Percentiles rank a stretch among this genome's conserved stretches.
Evolutionary conservation across 53 echinoderm and acorn worm species (phyloP).

Genomic region (Antedon mediterranea): DNA sequence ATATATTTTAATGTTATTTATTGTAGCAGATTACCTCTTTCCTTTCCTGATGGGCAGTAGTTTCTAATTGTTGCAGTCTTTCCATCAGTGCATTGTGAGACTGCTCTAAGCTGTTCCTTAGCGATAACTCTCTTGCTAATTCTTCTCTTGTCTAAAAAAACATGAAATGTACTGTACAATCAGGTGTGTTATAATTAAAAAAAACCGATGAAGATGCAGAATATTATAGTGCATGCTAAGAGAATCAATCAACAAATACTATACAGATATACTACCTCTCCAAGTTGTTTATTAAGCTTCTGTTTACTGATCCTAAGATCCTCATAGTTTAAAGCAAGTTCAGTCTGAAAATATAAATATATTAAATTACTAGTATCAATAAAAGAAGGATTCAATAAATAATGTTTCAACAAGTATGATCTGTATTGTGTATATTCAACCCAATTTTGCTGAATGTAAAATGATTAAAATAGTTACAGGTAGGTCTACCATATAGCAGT

Average conservation of each 20-base stretch:
- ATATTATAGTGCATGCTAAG: too few species aligned
- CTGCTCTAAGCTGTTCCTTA: conserved; percentile 65
- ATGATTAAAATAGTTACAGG: too few species aligned
- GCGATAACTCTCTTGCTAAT: conserved; percentile 49
- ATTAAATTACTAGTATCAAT: neutral
- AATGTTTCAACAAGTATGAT: too few species aligned
- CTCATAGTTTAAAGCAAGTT: conserved; percentile 41
- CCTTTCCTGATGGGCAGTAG: conserved; percentile 48
- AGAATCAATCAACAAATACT: neutral
- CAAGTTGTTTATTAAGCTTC: conserved; percentile 26
- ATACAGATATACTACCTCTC: conserved; percentile 23
- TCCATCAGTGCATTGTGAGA: conserved; percentile 55
- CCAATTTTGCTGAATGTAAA: too few species aligned
- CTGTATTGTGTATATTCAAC: too few species aligned
- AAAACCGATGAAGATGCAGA: too few species aligned
- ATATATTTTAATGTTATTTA: neutral
- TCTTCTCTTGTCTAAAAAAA: conserved; percentile 67
- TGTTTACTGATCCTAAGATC: conserved; percentile 28
- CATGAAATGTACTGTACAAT: too few species aligned
- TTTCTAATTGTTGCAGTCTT: conserved; percentile 56
- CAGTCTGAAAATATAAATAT: conserved; percentile 29
- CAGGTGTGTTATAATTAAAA: too few species aligned
- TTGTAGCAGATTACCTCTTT: conserved; percentile 58
- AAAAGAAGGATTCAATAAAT: too few species aligned
- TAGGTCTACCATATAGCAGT: too few species aligned